These are phyloP conservation scores for Nothocercus nigrocapillus DNA, from an alignment of 2,113 vertebrate genomes.

Conservation along the genomic window DNA sequence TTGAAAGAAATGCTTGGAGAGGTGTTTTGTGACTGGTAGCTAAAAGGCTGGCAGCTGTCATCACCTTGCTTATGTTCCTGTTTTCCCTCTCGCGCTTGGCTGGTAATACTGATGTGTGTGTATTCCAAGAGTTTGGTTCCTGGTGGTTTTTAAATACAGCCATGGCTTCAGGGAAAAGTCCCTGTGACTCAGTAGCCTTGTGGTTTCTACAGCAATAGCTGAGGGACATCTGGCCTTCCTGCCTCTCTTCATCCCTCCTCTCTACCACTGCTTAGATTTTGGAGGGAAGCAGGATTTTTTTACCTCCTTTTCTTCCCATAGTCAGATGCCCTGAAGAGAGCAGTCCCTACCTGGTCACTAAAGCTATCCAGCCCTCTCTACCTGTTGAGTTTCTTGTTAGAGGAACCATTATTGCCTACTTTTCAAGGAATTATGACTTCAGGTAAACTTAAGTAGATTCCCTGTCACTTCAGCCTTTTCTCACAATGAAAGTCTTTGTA, in stretches of 20 bases:
- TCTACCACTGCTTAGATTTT: background rate
- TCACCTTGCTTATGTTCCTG: background rate
- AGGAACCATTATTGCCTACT: background rate
- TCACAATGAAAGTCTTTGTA: background rate
- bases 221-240: background rate
- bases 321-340: background rate
- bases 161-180: background rate
- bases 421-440: background rate
- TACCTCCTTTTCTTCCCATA: background rate
- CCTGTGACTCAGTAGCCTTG: background rate
- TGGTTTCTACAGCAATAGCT: background rate
- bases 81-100: background rate
- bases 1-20: background rate
- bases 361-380: background rate
- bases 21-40: background rate
- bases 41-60: conserved; percentile 18
- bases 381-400: background rate
- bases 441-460: background rate
- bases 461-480: background rate
- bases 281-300: background rate
- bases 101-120: background rate
- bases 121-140: background rate
- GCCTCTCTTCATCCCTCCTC: background rate
- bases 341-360: background rate
- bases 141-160: background rate